Conservation (phyloP, 2,113 vertebrate species). For the Peromyscus californicus region DNA sequence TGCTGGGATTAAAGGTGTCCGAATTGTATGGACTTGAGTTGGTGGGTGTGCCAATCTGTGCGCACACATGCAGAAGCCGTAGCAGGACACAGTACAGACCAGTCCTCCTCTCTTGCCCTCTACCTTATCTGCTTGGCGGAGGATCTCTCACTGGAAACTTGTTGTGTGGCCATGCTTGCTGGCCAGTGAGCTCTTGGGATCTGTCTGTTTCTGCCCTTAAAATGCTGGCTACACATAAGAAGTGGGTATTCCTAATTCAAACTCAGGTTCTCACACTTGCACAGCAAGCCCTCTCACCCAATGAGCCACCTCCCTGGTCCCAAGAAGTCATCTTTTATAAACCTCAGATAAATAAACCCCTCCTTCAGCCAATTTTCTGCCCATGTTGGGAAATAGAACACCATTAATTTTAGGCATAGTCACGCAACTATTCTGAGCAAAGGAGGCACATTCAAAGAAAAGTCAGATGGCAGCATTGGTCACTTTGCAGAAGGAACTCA, state of each 20-base stretch:
- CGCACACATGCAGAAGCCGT: background rate
- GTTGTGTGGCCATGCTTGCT: background rate
- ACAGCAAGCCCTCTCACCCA: background rate
- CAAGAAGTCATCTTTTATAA: background rate
- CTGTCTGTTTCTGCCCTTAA: background rate
- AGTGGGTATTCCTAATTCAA: background rate
- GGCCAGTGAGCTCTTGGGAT: background rate
- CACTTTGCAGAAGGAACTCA: background rate
- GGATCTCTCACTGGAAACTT: background rate
- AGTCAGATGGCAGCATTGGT: fast-evolving
- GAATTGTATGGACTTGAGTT: background rate
- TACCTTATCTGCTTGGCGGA: background rate
- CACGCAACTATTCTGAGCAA: background rate
- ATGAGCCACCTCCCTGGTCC: background rate
- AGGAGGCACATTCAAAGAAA: background rate
- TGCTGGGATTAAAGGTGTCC: too few relatives aligned
- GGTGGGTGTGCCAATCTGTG: background rate
- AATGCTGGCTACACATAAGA: background rate
- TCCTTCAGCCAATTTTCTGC: background rate
- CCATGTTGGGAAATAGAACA: background rate
- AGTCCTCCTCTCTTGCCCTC: background rate
- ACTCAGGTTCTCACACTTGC: background rate
- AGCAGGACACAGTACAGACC: background rate
- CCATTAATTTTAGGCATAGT: background rate
- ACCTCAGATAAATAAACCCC: background rate